Conservation (phyloP, 2,113 vertebrate genomes). For the Chroicocephalus ridibundus region DNA sequence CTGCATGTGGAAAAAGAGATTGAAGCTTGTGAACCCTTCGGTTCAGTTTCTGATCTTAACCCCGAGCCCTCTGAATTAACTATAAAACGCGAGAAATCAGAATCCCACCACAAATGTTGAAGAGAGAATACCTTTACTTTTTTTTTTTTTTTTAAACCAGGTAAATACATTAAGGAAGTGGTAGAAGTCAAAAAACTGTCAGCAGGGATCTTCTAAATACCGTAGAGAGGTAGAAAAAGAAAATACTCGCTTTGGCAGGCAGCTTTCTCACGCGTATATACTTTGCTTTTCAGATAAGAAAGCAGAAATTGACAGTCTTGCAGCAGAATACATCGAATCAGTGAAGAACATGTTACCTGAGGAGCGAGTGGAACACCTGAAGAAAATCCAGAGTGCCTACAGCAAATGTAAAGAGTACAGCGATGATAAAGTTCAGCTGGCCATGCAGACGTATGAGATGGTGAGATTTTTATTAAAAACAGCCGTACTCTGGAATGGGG, state of each 20-base stretch:
- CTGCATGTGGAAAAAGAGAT: accelerated
- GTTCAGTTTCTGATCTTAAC: neutral
- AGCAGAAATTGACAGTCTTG: constrained; percentile 90
- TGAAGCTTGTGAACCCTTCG: neutral
- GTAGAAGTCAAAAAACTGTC: neutral
- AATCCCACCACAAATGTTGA: accelerated
- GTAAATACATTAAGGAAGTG: accelerated
- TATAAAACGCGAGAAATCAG: neutral
- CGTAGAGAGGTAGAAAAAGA: accelerated
- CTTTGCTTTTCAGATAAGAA: constrained; percentile 86
- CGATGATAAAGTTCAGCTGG: constrained; percentile 97
- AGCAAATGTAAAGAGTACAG: constrained; percentile 96
- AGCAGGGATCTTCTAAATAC: neutral
- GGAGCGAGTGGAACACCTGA: constrained; percentile 90
- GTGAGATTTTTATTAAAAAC: constrained; percentile 35
- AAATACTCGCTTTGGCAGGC: accelerated
- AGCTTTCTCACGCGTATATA: accelerated
- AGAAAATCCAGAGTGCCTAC: constrained; percentile 93
- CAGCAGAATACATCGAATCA: constrained; percentile 87
- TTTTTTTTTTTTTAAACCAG: neutral
- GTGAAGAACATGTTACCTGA: constrained; percentile 85
- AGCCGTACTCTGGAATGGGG: accelerated
- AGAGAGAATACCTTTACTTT: neutral
- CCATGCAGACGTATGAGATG: constrained; percentile 99
- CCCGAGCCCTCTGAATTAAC: neutral